Conservation (phyloP, 1,140 invertebrate species). For the Anastatus disparis region DNA sequence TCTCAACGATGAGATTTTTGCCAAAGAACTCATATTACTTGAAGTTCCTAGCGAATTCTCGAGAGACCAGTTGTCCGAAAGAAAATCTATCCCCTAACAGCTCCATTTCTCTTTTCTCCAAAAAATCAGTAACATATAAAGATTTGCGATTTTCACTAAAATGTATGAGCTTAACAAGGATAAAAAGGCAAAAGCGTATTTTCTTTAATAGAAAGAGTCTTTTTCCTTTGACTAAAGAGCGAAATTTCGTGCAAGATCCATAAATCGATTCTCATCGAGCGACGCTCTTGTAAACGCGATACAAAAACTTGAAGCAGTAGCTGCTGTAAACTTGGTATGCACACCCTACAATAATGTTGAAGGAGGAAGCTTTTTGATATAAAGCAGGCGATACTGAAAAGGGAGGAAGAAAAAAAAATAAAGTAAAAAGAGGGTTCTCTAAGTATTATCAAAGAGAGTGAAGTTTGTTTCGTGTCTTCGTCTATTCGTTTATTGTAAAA, state of each 20-base stretch:
- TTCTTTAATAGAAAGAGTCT: too few species aligned
- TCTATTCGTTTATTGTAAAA: too few species aligned
- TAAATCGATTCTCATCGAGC: constrained; percentile 15
- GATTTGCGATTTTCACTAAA: neutral
- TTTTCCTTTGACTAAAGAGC: constrained; percentile 13
- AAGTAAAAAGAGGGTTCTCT: too few species aligned
- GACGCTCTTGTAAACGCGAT: neutral
- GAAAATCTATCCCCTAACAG: too few species aligned
- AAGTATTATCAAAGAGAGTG: neutral
- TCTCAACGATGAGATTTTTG: neutral
- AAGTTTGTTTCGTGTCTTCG: neutral
- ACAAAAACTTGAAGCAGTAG: neutral
- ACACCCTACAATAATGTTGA: too few species aligned
- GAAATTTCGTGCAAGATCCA: neutral
- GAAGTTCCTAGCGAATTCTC: neutral
- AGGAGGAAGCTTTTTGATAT: too few species aligned
- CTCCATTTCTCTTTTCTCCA: too few species aligned
- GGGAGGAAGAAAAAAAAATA: too few species aligned
- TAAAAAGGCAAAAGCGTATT: too few species aligned
- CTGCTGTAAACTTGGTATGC: too few species aligned
- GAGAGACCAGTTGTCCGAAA: neutral
- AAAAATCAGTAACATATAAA: too few species aligned
- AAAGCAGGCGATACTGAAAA: neutral
- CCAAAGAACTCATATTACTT: neutral
- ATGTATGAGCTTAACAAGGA: neutral